Conservation (phyloP, 1,140 invertebrate genomes). For the Plutomurus gul region DNA sequence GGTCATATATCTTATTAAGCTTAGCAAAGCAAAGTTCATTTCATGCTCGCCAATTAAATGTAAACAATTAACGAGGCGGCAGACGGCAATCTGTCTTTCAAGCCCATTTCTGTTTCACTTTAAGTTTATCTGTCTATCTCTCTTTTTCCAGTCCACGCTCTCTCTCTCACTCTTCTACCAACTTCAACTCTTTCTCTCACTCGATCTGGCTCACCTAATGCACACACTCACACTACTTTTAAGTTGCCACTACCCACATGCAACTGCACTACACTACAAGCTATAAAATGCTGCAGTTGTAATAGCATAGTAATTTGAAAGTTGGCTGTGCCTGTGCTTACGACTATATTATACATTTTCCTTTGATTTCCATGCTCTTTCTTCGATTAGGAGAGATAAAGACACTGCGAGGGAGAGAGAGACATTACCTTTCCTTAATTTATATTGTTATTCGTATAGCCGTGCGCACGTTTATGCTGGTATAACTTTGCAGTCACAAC, state of each 20-base stretch:
- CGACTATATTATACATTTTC: too few relatives aligned
- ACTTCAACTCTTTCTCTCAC: too few relatives aligned
- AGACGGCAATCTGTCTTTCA: slow-evolving; percentile 34
- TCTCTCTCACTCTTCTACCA: background rate
- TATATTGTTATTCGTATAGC: background rate
- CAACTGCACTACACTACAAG: background rate
- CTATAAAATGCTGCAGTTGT: too few relatives aligned
- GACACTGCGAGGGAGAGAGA: background rate
- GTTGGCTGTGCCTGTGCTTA: too few relatives aligned
- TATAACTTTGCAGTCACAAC: background rate
- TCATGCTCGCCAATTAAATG: slow-evolving; percentile 33
- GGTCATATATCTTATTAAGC: background rate
- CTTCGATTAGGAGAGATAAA: too few relatives aligned
- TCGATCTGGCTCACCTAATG: too few relatives aligned
- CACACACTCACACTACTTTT: too few relatives aligned
- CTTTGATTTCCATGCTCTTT: too few relatives aligned
- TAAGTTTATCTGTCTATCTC: background rate
- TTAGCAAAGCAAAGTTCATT: slow-evolving; percentile 27
- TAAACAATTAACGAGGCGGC: slow-evolving; percentile 31
- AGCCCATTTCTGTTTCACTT: slow-evolving; percentile 26
- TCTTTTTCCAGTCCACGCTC: background rate
- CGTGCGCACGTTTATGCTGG: background rate
- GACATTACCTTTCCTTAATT: slow-evolving; percentile 17
- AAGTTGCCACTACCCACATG: too few relatives aligned
- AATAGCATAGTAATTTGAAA: too few relatives aligned